These are phyloP conservation scores for Orchestes rusci DNA, from an alignment of 2,888 invertebrate genomes.

Conservation along the genomic window DNA sequence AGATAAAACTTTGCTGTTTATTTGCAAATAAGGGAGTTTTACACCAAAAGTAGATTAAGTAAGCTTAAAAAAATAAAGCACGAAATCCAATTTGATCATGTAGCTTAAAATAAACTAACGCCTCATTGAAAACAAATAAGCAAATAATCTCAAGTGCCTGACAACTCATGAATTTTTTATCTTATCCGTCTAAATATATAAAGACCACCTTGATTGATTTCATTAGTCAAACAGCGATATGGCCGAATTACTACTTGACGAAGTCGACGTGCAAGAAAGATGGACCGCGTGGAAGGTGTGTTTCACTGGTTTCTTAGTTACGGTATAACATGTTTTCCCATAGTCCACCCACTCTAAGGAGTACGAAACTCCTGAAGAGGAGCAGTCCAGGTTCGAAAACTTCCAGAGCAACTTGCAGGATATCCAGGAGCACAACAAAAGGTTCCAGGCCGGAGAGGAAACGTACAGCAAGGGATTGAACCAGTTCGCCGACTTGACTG, in stretches of 20 bases:
- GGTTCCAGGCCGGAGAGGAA: conserved; percentile 22
- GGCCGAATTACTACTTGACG: conserved; percentile 3
- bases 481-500: conserved; percentile 21
- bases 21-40: conserved; percentile 40
- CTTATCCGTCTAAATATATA: no score
- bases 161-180: no score
- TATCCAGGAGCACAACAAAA: conserved; percentile 25
- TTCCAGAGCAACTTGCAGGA: conserved; percentile 23
- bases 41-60: conserved; percentile 38
- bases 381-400: conserved; percentile 19
- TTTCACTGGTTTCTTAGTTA: background rate
- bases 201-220: no score
- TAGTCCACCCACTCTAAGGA: background rate
- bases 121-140: no score
- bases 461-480: conserved; percentile 21
- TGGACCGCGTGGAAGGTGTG: conserved; percentile 10
- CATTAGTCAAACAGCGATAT: no score
- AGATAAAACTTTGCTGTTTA: no score
- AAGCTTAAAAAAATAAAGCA: conserved; percentile 41
- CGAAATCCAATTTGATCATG: no score
- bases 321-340: background rate
- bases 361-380: conserved; percentile 20
- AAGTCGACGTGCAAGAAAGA: conserved; percentile 7
- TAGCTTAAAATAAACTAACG: no score
- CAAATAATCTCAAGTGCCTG: no score